These are phyloP conservation scores for Spodoptera littoralis DNA, from an alignment of 2,888 invertebrate genomes.

Conservation along the genomic window DNA sequence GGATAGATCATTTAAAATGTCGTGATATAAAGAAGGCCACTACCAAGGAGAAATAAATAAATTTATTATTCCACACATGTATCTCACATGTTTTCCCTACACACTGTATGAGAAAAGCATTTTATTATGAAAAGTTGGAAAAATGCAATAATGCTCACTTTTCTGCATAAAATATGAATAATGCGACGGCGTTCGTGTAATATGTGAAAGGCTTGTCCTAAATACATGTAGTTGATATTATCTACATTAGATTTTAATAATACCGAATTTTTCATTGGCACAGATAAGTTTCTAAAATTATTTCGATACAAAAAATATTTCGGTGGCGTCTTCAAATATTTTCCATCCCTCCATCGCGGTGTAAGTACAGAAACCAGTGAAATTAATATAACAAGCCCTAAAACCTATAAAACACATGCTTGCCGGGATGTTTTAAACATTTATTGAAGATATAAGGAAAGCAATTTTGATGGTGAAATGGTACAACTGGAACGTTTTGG, in stretches of 20 bases:
- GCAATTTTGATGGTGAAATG: constrained; percentile 84
- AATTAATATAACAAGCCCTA: constrained; percentile 86
- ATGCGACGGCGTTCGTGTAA: constrained; percentile 11
- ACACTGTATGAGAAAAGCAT: constrained; percentile 13
- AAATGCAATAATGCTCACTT: constrained; percentile 35
- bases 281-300: neutral
- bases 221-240: neutral
- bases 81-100: constrained; percentile 9
- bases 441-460: constrained; percentile 85
- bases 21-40: neutral
- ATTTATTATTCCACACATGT: constrained; percentile 32
- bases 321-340: constrained; percentile 22
- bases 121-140: constrained; percentile 38
- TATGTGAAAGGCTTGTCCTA: constrained; percentile 1
- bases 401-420: constrained; percentile 87
- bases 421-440: constrained; percentile 84
- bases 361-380: constrained; percentile 70
- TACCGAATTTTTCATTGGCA: too few relatives aligned
- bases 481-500: constrained; percentile 77
- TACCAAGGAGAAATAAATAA: constrained; percentile 4
- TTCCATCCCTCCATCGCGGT: constrained; percentile 49
- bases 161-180: constrained; percentile 32
- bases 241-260: neutral
- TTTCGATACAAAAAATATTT: constrained; percentile 22
- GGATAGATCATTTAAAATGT: neutral